A percentile compares a stretch with the other conserved stretches of the same genome.
Conservation (phyloP, 2,888 invertebrate genomes). For the Altica lythri region DNA sequence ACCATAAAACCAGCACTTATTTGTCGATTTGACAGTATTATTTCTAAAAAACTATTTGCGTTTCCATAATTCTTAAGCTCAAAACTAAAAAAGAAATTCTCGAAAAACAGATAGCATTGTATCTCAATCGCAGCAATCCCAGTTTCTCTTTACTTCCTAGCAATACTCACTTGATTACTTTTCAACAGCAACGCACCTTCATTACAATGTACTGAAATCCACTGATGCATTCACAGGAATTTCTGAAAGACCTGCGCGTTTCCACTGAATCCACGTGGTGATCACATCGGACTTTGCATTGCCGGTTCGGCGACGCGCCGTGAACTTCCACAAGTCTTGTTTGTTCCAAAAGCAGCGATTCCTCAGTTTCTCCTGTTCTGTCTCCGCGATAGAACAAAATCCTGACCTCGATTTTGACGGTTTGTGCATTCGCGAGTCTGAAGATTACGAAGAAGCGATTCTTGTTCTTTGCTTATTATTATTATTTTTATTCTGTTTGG, state of each 20-base stretch:
- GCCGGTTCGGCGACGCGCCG: slow-evolving; percentile 23
- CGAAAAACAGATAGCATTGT: no score
- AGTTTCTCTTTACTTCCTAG: slow-evolving; percentile 8
- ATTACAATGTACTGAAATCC: slow-evolving; percentile 38
- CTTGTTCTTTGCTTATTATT: background rate
- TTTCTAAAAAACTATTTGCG: no score
- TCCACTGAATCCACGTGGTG: slow-evolving; percentile 40
- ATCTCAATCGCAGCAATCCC: slow-evolving; percentile 13
- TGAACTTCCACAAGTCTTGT: slow-evolving; percentile 30
- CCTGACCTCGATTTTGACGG: slow-evolving; percentile 1
- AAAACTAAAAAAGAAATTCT: no score
- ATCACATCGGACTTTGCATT: slow-evolving; percentile 29
- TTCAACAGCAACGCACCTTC: slow-evolving; percentile 22
- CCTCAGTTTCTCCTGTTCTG: slow-evolving; percentile 39
- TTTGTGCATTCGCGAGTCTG: slow-evolving; percentile 1
- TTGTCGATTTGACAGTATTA: no score
- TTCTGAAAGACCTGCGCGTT: slow-evolving; percentile 35
- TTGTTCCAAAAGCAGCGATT: slow-evolving; percentile 34
- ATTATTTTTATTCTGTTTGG: background rate
- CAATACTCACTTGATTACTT: slow-evolving; percentile 19
- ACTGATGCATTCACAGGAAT: slow-evolving; percentile 27
- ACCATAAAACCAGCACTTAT: no score
- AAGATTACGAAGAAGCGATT: slow-evolving; percentile 5
- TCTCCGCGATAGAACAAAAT: slow-evolving; percentile 11
- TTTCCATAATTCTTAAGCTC: no score